Evolutionary conservation across 2,797 vertebrate species (phyloP).

Genomic region (Philypnodon macrostomus): DNA sequence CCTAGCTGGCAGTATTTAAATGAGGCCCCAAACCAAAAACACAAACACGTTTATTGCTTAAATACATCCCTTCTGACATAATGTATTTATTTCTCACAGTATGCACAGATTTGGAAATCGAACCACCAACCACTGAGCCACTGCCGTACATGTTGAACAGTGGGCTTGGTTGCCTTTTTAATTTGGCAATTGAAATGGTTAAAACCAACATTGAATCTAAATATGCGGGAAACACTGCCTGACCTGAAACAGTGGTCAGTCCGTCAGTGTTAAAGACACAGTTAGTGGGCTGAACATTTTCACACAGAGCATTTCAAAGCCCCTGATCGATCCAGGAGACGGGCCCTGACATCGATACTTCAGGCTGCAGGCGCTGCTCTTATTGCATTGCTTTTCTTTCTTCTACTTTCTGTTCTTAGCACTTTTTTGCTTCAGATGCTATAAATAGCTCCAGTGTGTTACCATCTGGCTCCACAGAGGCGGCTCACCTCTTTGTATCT

Average conservation of each 20-base stretch:
- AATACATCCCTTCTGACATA: constrained; percentile 1
- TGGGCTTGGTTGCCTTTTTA: too few species aligned
- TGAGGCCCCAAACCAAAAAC: constrained; percentile 14
- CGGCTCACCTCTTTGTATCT: constrained; percentile 60
- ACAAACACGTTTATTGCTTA: constrained; percentile 1
- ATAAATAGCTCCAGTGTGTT: constrained; percentile 63
- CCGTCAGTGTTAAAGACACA: constrained; percentile 5
- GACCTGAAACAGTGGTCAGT: constrained; percentile 12
- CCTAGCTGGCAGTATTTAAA: constrained; percentile 4
- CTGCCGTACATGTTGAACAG: too few species aligned
- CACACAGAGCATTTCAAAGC: constrained; percentile 25
- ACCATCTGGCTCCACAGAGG: constrained; percentile 63
- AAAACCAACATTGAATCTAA: too few species aligned
- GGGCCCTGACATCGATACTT: constrained; percentile 25
- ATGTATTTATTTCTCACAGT: background rate
- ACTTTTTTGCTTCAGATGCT: constrained; percentile 29
- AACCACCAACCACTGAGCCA: too few species aligned
- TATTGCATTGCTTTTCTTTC: constrained; percentile 35
- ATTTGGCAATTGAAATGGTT: too few species aligned
- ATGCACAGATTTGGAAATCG: too few species aligned
- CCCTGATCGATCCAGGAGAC: constrained; percentile 31
- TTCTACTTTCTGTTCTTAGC: constrained; percentile 29
- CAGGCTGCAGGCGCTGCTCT: constrained; percentile 26
- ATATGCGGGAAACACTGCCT: too few species aligned
- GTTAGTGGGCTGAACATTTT: constrained; percentile 17